Conservation (phyloP, 2,797 vertebrate species). For the Hephaestus fuliginosus region DNA sequence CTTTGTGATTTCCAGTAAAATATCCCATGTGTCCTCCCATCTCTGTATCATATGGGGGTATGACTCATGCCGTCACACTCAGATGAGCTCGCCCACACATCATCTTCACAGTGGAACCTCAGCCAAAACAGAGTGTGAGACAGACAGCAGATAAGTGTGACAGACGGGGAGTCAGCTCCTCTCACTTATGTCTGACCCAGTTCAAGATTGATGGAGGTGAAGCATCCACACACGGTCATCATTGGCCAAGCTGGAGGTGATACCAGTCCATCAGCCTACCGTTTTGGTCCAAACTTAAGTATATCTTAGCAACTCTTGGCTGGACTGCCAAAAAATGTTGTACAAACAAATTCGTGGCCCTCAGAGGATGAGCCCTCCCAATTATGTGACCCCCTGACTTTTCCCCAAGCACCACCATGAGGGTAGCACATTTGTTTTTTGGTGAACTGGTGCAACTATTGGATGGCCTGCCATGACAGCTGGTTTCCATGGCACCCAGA, state of each 20-base stretch:
- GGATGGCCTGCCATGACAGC: too few species aligned
- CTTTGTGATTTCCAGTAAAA: conserved; percentile 52
- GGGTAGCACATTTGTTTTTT: too few species aligned
- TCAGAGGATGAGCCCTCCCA: too few species aligned
- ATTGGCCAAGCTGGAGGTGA: not conserved
- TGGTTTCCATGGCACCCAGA: too few species aligned
- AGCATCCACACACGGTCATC: not conserved
- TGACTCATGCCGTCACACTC: conserved; percentile 57
- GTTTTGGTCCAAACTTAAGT: not conserved
- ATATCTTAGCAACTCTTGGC: not conserved
- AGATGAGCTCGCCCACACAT: not conserved
- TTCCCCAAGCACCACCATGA: too few species aligned
- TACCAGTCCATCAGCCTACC: too few species aligned
- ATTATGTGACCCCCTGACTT: too few species aligned
- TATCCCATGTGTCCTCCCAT: not conserved
- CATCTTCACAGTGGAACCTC: conserved; percentile 14
- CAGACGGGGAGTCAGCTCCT: not conserved
- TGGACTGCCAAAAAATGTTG: not conserved
- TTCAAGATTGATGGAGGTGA: not conserved
- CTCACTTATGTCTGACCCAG: not conserved
- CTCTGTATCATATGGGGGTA: not conserved
- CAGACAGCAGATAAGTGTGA: not conserved
- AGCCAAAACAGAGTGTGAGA: conserved; percentile 28
- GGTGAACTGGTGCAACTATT: too few species aligned
- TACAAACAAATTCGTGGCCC: too few species aligned